Conservation (phyloP, 2,888 invertebrate genomes). For the Scaptomyza cyrtandrae region DNA sequence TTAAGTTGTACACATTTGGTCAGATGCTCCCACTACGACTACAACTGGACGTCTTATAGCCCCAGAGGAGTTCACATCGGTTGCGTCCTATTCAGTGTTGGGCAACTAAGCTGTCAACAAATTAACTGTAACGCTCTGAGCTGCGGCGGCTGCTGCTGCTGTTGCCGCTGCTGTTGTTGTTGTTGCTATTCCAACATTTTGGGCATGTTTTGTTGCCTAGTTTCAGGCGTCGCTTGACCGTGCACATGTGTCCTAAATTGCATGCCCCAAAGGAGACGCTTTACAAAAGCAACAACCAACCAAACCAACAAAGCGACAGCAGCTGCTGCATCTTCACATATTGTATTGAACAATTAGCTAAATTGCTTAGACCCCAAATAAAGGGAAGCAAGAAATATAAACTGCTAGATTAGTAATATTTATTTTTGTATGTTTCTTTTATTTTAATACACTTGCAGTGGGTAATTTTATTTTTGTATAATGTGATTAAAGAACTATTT, state of each 20-base stretch:
- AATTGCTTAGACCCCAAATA: slow-evolving; percentile 29
- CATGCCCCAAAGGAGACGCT: slow-evolving; percentile 65
- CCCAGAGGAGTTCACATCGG: slow-evolving; percentile 51
- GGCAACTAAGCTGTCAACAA: slow-evolving; percentile 75
- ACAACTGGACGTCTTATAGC: slow-evolving; percentile 58
- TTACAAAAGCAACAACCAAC: slow-evolving; percentile 35
- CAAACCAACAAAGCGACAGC: slow-evolving; percentile 18
- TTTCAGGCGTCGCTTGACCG: slow-evolving; percentile 48
- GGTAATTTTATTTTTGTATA: not conserved
- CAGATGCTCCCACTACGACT: slow-evolving; percentile 33
- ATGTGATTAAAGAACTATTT: not conserved
- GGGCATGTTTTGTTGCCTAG: slow-evolving; percentile 59
- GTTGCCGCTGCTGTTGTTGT: not conserved
- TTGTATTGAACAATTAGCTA: slow-evolving; percentile 72
- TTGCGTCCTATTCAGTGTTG: slow-evolving; percentile 31
- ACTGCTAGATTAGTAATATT: slow-evolving; percentile 33
- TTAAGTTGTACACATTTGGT: slow-evolving; percentile 51
- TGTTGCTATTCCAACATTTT: slow-evolving; percentile 25
- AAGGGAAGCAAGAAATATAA: slow-evolving; percentile 10
- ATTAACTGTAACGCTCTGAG: slow-evolving; percentile 72
- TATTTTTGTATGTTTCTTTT: slow-evolving; percentile 7
- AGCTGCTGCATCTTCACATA: slow-evolving; percentile 29
- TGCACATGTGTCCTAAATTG: slow-evolving; percentile 72
- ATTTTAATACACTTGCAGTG: slow-evolving; percentile 1
- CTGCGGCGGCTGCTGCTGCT: not conserved